Evolutionary conservation across 1,140 invertebrate genomes (phyloP), one percentile per base, ranked within the genome.

Genomic region (Gonatopus flavifemur): DNA sequence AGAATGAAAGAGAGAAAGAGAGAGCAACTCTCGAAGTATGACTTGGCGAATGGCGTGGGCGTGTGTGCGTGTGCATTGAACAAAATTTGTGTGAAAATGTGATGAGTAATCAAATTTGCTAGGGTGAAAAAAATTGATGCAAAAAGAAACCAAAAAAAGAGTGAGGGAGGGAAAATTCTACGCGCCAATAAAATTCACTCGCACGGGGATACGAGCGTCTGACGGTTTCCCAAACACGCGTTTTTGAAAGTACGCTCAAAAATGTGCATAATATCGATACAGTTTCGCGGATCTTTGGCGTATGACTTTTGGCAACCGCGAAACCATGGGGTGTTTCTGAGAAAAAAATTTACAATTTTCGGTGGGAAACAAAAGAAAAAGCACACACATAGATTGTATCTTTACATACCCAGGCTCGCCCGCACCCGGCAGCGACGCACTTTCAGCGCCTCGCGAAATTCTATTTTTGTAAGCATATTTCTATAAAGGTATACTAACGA

Each of bases 391-490:
- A n/a, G 25, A 28, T 28, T 12, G 25, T 12, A 12, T 28, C 25
- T 6, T 7, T 28, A 6, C 6, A 28, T 7, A 28, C 12, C 25
- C 25, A 66, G 70, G 59, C 71, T 71, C 58, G 70, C 62, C 70
- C 66, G 66, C 62, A 66, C 68, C 59, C 69, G 61, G 62, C 57
- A 68, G 66, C 66, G 69, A 66, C 53, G 67, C 68, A 63, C 66
- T 67, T 67, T 67, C 65, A 59, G 64, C 63, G 74, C 70, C 69
- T 77, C 74, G 73, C 76, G 61, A 78, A 78, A 78, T 78, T 78
- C 74, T 77, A 78, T 78, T 77, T 78, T 78, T 78, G 75, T 78
- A 78, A 78, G 76, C 74, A 78, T 78, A 78, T 78, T 78, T 77
- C 74, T 78, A 77, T 78, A 78, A 78, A 74, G 70, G 71, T 76